Percentiles rank a stretch among this genome's conserved stretches.
Conservation (phyloP, 2,888 invertebrate species). For the Podabrus alpinus region DNA sequence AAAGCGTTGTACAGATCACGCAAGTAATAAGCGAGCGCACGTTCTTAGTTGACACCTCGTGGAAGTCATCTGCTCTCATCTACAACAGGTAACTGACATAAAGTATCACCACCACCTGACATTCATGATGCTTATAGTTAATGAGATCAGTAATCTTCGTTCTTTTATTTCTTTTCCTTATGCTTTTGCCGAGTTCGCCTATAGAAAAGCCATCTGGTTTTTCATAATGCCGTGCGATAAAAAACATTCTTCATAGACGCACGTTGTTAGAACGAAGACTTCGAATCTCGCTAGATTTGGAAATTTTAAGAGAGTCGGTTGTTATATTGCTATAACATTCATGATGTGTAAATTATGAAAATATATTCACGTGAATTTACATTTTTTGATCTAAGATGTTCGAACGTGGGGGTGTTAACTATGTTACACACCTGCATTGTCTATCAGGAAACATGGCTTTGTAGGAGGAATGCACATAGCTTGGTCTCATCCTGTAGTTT, state of each 20-base stretch:
- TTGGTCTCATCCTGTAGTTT: conserved; percentile 39
- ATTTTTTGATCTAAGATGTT: conserved; percentile 29
- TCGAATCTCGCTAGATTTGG: not conserved
- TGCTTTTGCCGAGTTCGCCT: not conserved
- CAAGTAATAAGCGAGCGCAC: conserved; percentile 18
- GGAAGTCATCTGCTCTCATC: conserved; percentile 22
- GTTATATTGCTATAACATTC: not conserved
- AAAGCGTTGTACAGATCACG: not conserved
- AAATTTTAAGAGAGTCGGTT: not conserved
- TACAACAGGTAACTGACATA: conserved; percentile 20
- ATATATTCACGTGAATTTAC: conserved; percentile 29
- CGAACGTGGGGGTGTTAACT: conserved; percentile 33
- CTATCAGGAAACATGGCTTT: conserved; percentile 37
- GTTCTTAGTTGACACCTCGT: conserved; percentile 19
- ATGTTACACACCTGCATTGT: conserved; percentile 42
- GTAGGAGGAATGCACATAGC: conserved; percentile 43
- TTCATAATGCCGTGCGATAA: not conserved
- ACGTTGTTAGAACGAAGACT: not conserved
- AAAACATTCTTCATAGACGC: not conserved
- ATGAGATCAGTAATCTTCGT: conserved; percentile 7
- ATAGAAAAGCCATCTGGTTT: not conserved
- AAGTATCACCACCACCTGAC: conserved; percentile 23
- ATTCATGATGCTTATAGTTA: conserved; percentile 11
- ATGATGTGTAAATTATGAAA: not conserved
- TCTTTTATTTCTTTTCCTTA: not conserved